Base-by-base conservation (phyloP, 2,113 vertebrate genomes). In the Lagopus leucura region DNA sequence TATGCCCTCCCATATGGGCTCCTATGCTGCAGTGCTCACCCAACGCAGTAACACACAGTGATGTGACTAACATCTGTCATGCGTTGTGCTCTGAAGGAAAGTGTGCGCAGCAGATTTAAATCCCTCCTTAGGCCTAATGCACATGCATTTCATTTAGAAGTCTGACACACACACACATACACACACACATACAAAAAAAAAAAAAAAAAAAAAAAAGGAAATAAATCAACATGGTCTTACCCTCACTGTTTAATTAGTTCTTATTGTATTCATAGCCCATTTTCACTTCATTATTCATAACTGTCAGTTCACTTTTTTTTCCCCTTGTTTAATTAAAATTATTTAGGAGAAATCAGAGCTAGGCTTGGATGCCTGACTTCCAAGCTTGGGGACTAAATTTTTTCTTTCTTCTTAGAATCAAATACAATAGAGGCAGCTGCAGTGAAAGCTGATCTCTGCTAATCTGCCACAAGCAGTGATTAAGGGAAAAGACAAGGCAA, bases 101-200 rank as follows among this genome's bases (percentile, higher is more conserved):
- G 92, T 71, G 75, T 95, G 91, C n/a, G 55, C 64, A 77, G 67
- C 92, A 95, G 81, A 96, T 94, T 91, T 84, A 90, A 92, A 66
- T 79, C 67, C 40, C 65, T 93, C 72, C 66, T 77, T 82, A 79
- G 63, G 76, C 75, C 64, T 73, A 88, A 81, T 36, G 75, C 95
- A 96, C 55, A 88, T 96, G 94, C 83, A 94, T 92, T 94, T 94
- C 82, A 96, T 96, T 94, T 95, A 89, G 79, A 85, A 93, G 36
- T 81, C 87, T 92, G 78, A 84, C 45, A 48, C 21, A 48, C 21
- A 22, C 47, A 47, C 47, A 47, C 47, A 48, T 21, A 48, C 47
- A 22, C 47, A 48, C 47, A 40, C 40, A 40, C 40, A 40, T 13
- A 21, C 7, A 43, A 82, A 55, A 63, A 48, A 58, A 47, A 11